phyloP scores from a whole-genome alignment of 2,113 vertebrate species.

The Coryphaenoides rupestris region DNA sequence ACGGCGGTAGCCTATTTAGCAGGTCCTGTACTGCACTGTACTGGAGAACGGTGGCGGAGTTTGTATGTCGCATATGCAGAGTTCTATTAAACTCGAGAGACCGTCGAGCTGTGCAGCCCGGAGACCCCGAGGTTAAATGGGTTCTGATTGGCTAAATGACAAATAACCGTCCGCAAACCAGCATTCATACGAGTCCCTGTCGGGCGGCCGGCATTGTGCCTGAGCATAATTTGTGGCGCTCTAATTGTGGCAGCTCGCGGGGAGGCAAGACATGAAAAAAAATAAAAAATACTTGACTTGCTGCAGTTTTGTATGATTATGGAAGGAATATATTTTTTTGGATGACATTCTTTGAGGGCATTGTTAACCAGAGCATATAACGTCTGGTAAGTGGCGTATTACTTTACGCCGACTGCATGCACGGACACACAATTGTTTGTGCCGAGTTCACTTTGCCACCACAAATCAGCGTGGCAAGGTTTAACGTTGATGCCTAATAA shows the following conservation, averaged over 20 bases:
- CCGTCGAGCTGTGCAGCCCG: not conserved
- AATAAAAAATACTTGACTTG: too few relatives aligned
- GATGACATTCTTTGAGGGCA: too few relatives aligned
- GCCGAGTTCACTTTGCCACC: too few relatives aligned
- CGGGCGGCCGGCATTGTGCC: not conserved
- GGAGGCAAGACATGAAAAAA: not conserved
- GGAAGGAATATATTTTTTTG: not conserved
- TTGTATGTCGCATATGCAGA: not conserved
- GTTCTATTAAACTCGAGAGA: not conserved
- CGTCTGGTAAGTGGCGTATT: too few relatives aligned
- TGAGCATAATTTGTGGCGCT: not conserved
- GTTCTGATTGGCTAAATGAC: slow-evolving; percentile 8
- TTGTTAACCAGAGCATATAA: too few relatives aligned
- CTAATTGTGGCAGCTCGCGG: not conserved
- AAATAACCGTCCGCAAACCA: slow-evolving; percentile 1
- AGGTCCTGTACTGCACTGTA: not conserved
- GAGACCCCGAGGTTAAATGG: slow-evolving; percentile 4
- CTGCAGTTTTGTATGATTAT: not conserved
- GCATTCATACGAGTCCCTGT: slow-evolving; percentile 1
- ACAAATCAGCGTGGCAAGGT: too few relatives aligned
- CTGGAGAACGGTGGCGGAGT: not conserved
- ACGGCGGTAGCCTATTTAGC: not conserved
- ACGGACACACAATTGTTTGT: too few relatives aligned
- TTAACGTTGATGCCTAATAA: too few relatives aligned
- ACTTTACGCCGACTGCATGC: too few relatives aligned